These are phyloP conservation scores for Leptobrachium ailaonicum DNA, from an alignment of 2,113 vertebrate species.

Conservation along the genomic window DNA sequence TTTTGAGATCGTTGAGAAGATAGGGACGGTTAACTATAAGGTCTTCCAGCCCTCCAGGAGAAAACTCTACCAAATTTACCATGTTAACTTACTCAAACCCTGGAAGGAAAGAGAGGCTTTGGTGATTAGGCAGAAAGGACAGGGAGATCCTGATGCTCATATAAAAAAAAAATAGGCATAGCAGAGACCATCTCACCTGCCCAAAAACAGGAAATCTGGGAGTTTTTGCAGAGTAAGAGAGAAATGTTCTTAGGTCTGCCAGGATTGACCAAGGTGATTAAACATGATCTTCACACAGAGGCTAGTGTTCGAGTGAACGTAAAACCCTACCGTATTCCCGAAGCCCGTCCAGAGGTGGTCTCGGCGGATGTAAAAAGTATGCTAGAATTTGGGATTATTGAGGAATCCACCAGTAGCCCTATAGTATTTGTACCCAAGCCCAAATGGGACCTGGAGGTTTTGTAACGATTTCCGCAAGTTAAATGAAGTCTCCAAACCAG, in stretches of 20 bases:
- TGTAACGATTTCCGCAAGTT: no score
- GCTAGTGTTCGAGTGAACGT: not conserved
- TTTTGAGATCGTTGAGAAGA: no score
- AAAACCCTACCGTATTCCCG: not conserved
- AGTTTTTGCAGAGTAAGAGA: not conserved
- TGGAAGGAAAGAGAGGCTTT: no score
- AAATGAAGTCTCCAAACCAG: no score
- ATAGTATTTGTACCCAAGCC: not conserved
- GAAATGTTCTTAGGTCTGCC: not conserved
- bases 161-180: not conserved
- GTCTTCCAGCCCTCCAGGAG: no score
- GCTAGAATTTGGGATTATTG: not conserved
- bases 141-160: not conserved
- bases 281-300: not conserved
- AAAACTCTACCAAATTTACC: no score
- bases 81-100: no score
- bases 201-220: no score
- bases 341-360: not conserved
- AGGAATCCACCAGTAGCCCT: not conserved
- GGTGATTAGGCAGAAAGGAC: no score
- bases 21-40: no score
- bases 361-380: not conserved
- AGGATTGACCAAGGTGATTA: no score
- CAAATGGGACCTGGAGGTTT: not conserved
- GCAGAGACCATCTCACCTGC: no score